A percentile compares a stretch with the other conserved stretches of the same genome.
Conservation (phyloP, 2,797 vertebrate genomes). For the Geotrypetes seraphini region DNA sequence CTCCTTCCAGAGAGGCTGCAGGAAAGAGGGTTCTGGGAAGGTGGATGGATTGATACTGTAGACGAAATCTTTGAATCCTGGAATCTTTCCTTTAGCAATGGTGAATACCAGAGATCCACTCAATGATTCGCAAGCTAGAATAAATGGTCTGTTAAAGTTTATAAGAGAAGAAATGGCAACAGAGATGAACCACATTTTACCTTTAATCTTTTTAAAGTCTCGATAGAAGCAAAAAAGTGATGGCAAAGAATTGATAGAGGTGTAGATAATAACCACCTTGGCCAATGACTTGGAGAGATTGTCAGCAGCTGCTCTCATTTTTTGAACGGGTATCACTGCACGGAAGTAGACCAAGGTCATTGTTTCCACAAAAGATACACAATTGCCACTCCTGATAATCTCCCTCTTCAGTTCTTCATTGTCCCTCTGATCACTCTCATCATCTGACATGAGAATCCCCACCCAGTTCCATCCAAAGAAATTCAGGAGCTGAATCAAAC, state of each 20-base stretch:
- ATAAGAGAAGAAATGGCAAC: neutral
- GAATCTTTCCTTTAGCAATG: constrained; percentile 3
- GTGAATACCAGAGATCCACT: constrained; percentile 5
- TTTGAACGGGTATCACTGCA: neutral
- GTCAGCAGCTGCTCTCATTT: neutral
- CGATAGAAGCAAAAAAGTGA: neutral
- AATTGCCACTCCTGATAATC: constrained; percentile 1
- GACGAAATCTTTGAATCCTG: constrained; percentile 3
- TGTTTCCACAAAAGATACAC: neutral
- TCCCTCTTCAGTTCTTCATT: neutral
- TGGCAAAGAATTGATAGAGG: neutral
- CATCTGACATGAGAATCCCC: constrained; percentile 1
- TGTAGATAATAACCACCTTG: neutral
- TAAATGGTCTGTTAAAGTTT: neutral
- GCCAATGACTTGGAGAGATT: neutral
- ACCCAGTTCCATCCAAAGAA: constrained; percentile 7
- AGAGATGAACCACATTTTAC: constrained; percentile 5
- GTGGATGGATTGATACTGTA: neutral
- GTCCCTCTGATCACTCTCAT: neutral
- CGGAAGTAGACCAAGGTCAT: no score
- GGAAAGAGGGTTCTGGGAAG: neutral
- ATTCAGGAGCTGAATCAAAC: constrained; percentile 1
- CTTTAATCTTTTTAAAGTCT: neutral
- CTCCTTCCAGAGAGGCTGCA: neutral
- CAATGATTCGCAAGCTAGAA: neutral